phyloP scores from a whole-genome alignment of 2,797 vertebrate species.

The Pseudochromis fuscus region DNA sequence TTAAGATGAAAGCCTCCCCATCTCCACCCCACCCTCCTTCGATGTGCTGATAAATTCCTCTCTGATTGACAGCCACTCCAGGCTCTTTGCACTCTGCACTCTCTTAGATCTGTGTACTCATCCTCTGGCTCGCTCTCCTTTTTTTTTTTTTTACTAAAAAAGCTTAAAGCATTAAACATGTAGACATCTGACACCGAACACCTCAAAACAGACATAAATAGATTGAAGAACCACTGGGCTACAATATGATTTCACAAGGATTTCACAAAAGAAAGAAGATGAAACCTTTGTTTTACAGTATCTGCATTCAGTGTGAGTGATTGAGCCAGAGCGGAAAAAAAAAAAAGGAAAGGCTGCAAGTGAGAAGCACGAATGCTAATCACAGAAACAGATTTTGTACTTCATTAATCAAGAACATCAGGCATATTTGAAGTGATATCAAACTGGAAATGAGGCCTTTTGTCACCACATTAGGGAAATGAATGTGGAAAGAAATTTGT shows the following conservation, averaged over 20 bases:
- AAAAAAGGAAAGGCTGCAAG: background rate
- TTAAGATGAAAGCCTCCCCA: constrained; percentile 76
- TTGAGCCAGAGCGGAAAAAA: background rate
- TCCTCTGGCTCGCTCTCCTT: constrained; percentile 14
- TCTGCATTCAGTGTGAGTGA: constrained; percentile 1
- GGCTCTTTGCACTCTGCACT: constrained; percentile 63
- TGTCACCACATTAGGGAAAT: background rate
- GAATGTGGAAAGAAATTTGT: background rate
- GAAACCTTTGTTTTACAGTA: background rate
- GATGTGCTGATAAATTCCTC: constrained; percentile 71
- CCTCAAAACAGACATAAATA: constrained; percentile 33
- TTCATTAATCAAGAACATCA: constrained; percentile 60
- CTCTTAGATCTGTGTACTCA: constrained; percentile 44
- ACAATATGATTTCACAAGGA: constrained; percentile 10
- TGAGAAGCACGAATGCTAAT: constrained; percentile 43
- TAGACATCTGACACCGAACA: constrained; percentile 42
- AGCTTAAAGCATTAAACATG: constrained; percentile 43
- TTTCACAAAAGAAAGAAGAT: constrained; percentile 9
- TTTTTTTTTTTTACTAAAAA: background rate
- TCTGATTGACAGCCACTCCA: constrained; percentile 71
- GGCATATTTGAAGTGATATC: constrained; percentile 27
- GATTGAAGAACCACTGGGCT: background rate
- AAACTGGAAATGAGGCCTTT: constrained; percentile 3
- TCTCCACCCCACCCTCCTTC: constrained; percentile 54
- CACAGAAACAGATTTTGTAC: constrained; percentile 53